Evolutionary conservation across 2,888 invertebrate genomes (phyloP).

Genomic region (Andrena praecox): DNA sequence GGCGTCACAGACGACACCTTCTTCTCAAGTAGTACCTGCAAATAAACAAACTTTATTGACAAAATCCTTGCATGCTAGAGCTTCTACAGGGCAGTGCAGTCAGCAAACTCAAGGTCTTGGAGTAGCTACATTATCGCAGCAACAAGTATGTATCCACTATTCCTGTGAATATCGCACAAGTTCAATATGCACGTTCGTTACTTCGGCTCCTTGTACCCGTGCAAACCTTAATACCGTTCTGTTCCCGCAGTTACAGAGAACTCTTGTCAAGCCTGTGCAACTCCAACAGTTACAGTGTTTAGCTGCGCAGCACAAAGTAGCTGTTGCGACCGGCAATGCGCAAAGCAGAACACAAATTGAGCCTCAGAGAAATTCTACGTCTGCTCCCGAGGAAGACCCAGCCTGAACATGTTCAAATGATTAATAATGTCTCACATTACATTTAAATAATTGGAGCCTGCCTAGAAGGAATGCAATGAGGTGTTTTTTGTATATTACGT

Average conservation of each 20-base stretch:
- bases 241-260: constrained; percentile 73
- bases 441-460: constrained; percentile 75
- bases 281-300: constrained; percentile 83
- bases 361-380: constrained; percentile 80
- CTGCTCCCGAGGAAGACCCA: constrained; percentile 81
- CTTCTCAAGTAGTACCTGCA: constrained; percentile 82
- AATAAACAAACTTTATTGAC: constrained; percentile 83
- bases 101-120: constrained; percentile 82
- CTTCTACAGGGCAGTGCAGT: constrained; percentile 81
- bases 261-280: constrained; percentile 77
- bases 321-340: constrained; percentile 79
- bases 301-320: constrained; percentile 82
- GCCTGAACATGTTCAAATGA: constrained; percentile 81
- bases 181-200: no score
- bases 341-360: constrained; percentile 81
- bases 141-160: constrained; percentile 77
- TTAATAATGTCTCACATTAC: constrained; percentile 71
- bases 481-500: constrained; percentile 64
- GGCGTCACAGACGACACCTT: constrained; percentile 81
- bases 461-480: constrained; percentile 72
- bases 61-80: constrained; percentile 82
- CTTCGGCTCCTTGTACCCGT: neutral
- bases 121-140: constrained; percentile 81
- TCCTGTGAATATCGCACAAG: neutral
- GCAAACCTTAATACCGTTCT: neutral